Base-by-base conservation (phyloP, 2,888 invertebrate genomes). In the Odontothrips loti region DNA sequence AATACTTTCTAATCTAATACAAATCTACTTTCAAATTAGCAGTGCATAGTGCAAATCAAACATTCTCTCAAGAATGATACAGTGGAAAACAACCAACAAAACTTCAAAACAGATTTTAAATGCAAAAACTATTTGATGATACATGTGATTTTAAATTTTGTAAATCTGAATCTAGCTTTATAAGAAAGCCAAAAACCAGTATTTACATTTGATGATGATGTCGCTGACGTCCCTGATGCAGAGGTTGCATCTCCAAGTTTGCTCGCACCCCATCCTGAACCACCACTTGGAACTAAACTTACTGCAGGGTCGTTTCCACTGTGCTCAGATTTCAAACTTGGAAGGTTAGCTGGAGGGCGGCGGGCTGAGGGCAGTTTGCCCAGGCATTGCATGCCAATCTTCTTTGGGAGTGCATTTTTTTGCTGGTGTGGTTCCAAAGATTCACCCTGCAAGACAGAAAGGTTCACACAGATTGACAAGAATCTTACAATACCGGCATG, bases 321-420 rank as follows among this genome's bases (percentile, higher is more conserved):
- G 87, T 93, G 92, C 91, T 99, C 99, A 88, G 98, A 96, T 92
- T 97, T 99, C 90, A 99, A 90, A 92, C 98, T 99, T 88, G 99
- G 99, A 90, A 99, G 91, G 91, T 98, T 97, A 88, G 96, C 97
- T 89, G 99, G 98, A 91, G 98, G 97, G 89, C 99, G 95, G 90
- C 99, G 95, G 88, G 96, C 96, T 90, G 95, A 95, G 89, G 96
- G 96, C 90, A 98, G 96, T 93, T 98, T 99, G 90, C 99, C 99
- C 94, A 99, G 94, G 91, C 95, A 95, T 95, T 99, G 99, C 95
- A 99, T 96, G 92, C 98, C 98, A 97, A 98, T 97, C 93, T 85
- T 84, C 88, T 98, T 98, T 88, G 94, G 94, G 90, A 94, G 92
- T 90, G 94, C 93, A 90, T 92, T 95, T 90, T 95, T 96, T 87